Conservation (phyloP, 2,797 vertebrate species). For the Chaetodon trifasciatus region DNA sequence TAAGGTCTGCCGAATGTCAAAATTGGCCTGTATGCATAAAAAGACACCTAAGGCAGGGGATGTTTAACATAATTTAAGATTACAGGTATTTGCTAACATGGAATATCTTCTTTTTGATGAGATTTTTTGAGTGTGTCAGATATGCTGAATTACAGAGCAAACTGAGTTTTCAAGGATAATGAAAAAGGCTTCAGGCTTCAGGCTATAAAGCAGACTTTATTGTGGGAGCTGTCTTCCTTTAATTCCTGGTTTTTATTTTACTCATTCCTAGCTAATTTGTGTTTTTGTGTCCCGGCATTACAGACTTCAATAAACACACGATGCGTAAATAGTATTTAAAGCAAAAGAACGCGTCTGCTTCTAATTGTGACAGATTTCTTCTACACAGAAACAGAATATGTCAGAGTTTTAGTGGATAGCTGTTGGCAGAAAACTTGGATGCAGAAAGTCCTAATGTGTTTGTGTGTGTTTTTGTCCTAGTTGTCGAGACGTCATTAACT, state of each 20-base stretch:
- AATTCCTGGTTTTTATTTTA: conserved; percentile 42
- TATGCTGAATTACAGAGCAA: conserved; percentile 30
- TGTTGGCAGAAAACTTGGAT: conserved; percentile 2
- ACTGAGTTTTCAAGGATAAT: conserved; percentile 30
- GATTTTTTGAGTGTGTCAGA: conserved; percentile 16
- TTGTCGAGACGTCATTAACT: conserved; percentile 42
- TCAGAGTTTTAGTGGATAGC: conserved; percentile 1
- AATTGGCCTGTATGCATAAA: background rate
- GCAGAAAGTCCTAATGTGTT: conserved; percentile 38
- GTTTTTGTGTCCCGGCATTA: conserved; percentile 28
- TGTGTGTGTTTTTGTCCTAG: conserved; percentile 65
- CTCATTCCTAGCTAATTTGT: conserved; percentile 32
- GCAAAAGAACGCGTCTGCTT: conserved; percentile 9
- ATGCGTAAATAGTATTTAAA: conserved; percentile 45
- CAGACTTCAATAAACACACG: conserved; percentile 34
- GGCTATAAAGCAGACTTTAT: background rate
- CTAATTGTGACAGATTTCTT: conserved; percentile 26
- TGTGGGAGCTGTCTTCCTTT: conserved; percentile 16
- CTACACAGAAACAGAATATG: conserved; percentile 16
- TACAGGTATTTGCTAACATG: background rate
- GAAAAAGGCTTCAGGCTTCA: conserved; percentile 29
- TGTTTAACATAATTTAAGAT: background rate
- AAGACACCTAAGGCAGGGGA: background rate
- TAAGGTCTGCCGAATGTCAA: background rate
- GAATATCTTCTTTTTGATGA: conserved; percentile 1